Evolutionary conservation across 2,113 vertebrate species (phyloP), one percentile per base, ranked within the genome.

Genomic region (Echinops telfairi): DNA sequence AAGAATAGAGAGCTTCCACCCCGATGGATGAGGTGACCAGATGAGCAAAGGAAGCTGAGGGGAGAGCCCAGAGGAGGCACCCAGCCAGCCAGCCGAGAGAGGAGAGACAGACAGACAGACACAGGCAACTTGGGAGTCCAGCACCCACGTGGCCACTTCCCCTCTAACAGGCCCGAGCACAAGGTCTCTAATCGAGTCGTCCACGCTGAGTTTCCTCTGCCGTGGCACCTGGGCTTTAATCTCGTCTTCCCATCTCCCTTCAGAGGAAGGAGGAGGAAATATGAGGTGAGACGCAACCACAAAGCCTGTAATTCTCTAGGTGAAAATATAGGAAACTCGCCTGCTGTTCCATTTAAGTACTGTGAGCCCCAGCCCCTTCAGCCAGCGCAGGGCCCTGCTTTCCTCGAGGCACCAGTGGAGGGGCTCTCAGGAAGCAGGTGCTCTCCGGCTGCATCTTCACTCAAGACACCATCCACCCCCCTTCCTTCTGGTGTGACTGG

Each of bases 21-120:
- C 91, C 90, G 92, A 88, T 19, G 79, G 58, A 60, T 57, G 87
- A 85, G 31, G 62, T 14, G 47, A 85, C 66, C 88, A 68, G 12
- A 85, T 86, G 86, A 94, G 76, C 31, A 20, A 29, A 90, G 83
- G 68, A 22, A 31, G 85, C 73, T 66, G 29, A 53, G 19, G 70
- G 29, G 6, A 71, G 6, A 33, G 70, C 70, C n/a, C 0, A 23
- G 38, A n/a, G n/a, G 23, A 6, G 31, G 12, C 29, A 15, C 29
- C 5, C 27, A 47, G 79, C 70, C 6, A 40, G n/a, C n/a, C 4
- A 27, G 27, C 2, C 0, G 20, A 81, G 23, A 20, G 40, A 70
- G 22, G 40, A 40, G 40, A 40, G 40, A 40, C 40, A 40, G 40
- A 40, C 4, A 40, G 40, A 40, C 40, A 40, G 43, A 12, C 6